phyloP scores from a whole-genome alignment of 2,113 vertebrate species.

The Spizaetus ornatus region DNA sequence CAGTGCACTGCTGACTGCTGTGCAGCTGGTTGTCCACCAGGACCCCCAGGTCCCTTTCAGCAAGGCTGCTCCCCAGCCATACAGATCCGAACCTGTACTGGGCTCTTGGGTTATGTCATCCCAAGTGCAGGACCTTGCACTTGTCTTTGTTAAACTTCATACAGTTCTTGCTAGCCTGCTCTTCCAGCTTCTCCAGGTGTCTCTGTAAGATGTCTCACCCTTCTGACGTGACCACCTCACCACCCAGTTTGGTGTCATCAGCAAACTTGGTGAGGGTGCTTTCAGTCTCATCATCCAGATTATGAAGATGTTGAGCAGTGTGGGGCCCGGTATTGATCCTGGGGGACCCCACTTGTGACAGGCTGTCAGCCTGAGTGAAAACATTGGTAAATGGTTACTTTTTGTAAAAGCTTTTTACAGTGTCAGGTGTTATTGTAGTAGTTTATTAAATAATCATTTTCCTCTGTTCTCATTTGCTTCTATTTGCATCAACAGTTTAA shows the following conservation, averaged over 20 bases:
- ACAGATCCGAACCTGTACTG: background rate
- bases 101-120: background rate
- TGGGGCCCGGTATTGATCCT: background rate
- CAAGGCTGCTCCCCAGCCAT: background rate
- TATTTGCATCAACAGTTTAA: background rate
- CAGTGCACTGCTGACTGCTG: background rate
- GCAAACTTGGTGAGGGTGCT: background rate
- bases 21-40: background rate
- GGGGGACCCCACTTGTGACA: background rate
- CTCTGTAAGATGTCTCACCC: background rate
- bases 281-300: background rate
- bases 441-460: background rate
- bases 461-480: background rate
- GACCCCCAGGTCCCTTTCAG: background rate
- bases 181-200: background rate
- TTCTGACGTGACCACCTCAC: background rate
- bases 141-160: background rate
- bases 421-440: background rate
- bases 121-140: background rate
- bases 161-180: background rate
- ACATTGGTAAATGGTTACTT: background rate
- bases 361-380: background rate
- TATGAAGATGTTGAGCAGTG: background rate
- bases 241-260: background rate
- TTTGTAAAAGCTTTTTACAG: background rate